Evolutionary conservation across 2,888 invertebrate genomes (phyloP), one percentile per base, ranked within the genome.

Genomic region (Hesperia comma): DNA sequence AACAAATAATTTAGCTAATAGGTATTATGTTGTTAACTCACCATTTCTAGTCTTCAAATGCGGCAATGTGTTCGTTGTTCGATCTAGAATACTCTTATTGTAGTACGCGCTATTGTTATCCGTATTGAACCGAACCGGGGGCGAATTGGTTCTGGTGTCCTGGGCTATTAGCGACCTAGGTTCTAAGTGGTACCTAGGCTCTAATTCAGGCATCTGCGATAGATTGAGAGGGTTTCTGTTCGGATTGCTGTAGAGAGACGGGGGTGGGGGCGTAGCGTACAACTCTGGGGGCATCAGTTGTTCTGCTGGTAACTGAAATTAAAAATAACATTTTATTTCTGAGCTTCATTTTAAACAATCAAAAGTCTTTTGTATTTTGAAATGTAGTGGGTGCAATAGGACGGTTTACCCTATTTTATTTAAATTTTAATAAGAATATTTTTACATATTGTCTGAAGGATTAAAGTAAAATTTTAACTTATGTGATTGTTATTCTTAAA

Each of bases 201-300:
- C 88, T 7, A 90, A 69, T 49, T 89, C 87, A 1, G 88, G 88
- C 86, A 89, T 88, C 70, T 90, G 89, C 5, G 85, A 77, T 56
- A 90, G 76, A 68, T 85, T 86, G 7, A 88, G 74, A 0, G 89
- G 90, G 71, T 88, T 87, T 68, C 90, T 80, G 54, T 74, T 81
- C 0, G 85, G 85, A 72, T 87, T 84, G 70, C 85, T 86, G 82
- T 89, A 90, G 40, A 91, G 77, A 1, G 87, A 74, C 4, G 90
- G 85, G 0, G 86, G 86, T 3, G 86, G 84, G 0, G 87, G 85
- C 0, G 86, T 82, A 0, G 84, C 80, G 75, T 89, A 90, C 5
- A 90, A 69, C 69, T 92, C 88, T 8, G 90, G 90, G 0, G 92
- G 89, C 81, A 91, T 80, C n/a, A 92, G 77, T 55, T 92, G 91